Percentiles rank a stretch among this genome's conserved stretches.
Conservation (phyloP, 2,888 invertebrate species). For the Lysandra bellargus region DNA sequence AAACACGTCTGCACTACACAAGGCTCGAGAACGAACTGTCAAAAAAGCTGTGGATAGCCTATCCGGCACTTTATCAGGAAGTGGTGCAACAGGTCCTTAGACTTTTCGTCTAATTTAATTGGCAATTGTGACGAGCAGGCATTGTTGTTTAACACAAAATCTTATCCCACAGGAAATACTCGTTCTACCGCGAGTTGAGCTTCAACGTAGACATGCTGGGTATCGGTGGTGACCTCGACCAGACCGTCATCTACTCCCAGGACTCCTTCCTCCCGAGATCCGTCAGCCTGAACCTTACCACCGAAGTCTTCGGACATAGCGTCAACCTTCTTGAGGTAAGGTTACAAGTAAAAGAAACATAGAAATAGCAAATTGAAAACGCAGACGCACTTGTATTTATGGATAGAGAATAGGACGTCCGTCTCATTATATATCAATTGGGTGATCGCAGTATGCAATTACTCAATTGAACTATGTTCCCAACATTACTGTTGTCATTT, state of each 20-base stretch:
- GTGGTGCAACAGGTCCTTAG: too few species aligned
- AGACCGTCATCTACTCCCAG: constrained; percentile 90
- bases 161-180: constrained; percentile 83
- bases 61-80: too few species aligned
- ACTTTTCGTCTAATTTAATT: too few species aligned
- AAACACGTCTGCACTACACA: too few species aligned
- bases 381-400: background rate
- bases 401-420: background rate
- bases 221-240: constrained; percentile 84
- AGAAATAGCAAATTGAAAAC: background rate
- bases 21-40: too few species aligned
- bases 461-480: background rate
- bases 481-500: background rate
- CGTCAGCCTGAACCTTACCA: constrained; percentile 85
- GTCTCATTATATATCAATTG: constrained; percentile 19
- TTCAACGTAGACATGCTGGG: constrained; percentile 86
- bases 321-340: constrained; percentile 87
- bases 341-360: background rate
- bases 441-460: constrained; percentile 1
- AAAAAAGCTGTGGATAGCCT: too few species aligned
- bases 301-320: constrained; percentile 88
- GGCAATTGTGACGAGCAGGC: too few species aligned
- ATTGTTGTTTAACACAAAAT: background rate
- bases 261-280: constrained; percentile 90
- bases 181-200: constrained; percentile 87